These are phyloP conservation scores for Tetragonula clypearis DNA, from an alignment of 1,140 invertebrate genomes.

Conservation along the genomic window DNA sequence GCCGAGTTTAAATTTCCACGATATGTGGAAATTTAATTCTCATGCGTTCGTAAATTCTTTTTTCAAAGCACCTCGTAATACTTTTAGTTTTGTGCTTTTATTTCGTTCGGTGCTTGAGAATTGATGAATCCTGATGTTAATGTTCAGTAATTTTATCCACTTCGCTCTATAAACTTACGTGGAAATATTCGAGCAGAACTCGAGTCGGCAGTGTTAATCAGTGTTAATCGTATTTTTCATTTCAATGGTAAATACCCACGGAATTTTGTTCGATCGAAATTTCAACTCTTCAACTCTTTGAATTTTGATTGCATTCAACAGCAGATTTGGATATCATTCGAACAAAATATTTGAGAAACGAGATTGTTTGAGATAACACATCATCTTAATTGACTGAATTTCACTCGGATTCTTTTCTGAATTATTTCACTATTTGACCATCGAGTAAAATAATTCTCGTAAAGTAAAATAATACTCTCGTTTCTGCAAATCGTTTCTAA, in stretches of 20 bases:
- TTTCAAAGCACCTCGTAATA: not conserved
- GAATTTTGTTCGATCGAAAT: not conserved
- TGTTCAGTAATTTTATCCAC: not conserved
- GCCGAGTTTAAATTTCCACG: not conserved
- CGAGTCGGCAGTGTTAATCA: not conserved
- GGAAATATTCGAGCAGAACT: not conserved
- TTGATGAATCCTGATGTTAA: not conserved
- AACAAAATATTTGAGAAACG: no score
- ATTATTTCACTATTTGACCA: no score
- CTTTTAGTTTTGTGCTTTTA: not conserved
- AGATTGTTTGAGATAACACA: no score
- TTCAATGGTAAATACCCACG: not conserved
- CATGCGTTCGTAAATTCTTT: not conserved
- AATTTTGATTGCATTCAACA: no score
- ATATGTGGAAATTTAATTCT: not conserved
- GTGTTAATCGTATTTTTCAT: not conserved
- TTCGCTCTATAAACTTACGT: not conserved
- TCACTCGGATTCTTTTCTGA: no score
- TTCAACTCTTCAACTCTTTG: no score
- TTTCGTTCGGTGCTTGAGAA: not conserved
- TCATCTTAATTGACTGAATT: no score
- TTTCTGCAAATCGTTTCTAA: no score
- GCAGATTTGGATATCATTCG: no score
- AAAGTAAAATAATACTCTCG: no score
- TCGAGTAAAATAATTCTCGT: no score